phyloP scores from a whole-genome alignment of 2,797 vertebrate species.

The Sandelia bainsii region DNA sequence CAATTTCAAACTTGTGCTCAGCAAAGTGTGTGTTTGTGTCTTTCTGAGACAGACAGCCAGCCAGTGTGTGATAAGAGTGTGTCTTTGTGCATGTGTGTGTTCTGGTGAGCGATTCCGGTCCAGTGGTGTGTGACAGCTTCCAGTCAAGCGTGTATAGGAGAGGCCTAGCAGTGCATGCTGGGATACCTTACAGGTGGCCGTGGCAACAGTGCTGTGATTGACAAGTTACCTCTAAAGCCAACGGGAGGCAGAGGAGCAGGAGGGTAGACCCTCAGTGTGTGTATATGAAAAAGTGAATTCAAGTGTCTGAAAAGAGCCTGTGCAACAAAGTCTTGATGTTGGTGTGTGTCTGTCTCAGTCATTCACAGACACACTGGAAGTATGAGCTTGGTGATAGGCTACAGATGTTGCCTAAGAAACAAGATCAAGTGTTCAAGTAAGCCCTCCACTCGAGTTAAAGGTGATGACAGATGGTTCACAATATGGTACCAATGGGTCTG shows the following conservation, averaged over 20 bases:
- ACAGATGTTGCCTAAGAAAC: constrained; percentile 69
- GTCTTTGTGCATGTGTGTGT: constrained; percentile 38
- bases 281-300: constrained; percentile 15
- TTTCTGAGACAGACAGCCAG: constrained; percentile 15
- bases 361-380: constrained; percentile 31
- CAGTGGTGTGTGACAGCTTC: constrained; percentile 68
- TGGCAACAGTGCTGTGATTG: constrained; percentile 65
- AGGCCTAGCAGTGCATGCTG: constrained; percentile 67
- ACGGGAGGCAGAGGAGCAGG: constrained; percentile 53
- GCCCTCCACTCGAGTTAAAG: constrained; percentile 58
- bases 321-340: constrained; percentile 21
- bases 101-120: constrained; percentile 50
- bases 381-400: constrained; percentile 53
- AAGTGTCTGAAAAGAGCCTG: constrained; percentile 21
- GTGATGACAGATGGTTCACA: constrained; percentile 75
- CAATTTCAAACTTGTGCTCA: constrained; percentile 34
- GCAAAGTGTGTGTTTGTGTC: constrained; percentile 35
- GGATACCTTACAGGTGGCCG: constrained; percentile 72
- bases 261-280: constrained; percentile 25
- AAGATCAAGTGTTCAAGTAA: constrained; percentile 62
- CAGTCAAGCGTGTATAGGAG: constrained; percentile 64
- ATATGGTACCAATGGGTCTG: constrained; percentile 45
- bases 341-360: constrained; percentile 13
- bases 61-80: constrained; percentile 10
- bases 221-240: constrained; percentile 77